These are phyloP conservation scores for Zygogramma bicolorata DNA, from an alignment of 2,888 invertebrate species.

Conservation along the genomic window DNA sequence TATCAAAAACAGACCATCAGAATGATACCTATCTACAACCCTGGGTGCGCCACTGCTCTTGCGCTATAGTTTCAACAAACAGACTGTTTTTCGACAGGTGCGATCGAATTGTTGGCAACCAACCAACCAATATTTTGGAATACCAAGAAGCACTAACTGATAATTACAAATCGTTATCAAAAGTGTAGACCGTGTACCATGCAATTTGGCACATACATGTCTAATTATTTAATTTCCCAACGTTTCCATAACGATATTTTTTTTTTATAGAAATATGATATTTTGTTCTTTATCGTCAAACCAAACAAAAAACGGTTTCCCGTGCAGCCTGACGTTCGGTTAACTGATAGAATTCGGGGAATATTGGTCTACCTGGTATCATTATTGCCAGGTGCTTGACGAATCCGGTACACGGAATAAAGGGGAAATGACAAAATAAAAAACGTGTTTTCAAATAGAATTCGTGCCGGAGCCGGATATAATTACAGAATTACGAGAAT, in stretches of 20 bases:
- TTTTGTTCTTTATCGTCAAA: not conserved
- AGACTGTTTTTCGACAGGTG: not conserved
- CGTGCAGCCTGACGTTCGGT: not conserved
- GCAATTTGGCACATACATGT: not conserved
- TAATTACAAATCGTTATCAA: not conserved
- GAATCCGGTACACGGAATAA: not conserved
- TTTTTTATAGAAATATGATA: not conserved
- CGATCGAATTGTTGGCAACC: not conserved
- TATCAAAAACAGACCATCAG: no score
- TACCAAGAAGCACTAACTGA: not conserved
- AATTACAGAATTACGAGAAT: conserved; percentile 30
- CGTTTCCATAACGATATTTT: not conserved
- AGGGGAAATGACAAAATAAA: conserved; percentile 18
- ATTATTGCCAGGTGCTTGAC: conserved; percentile 36
- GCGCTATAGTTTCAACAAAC: not conserved
- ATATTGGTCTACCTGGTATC: conserved; percentile 37
- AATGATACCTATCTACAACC: no score
- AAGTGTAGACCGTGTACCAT: not conserved
- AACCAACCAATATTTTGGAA: not conserved
- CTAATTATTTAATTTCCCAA: not conserved
- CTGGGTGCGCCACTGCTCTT: no score
- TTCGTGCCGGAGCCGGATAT: conserved; percentile 29
- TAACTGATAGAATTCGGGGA: conserved; percentile 34
- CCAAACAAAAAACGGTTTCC: conserved; percentile 1
- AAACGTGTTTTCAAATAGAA: conserved; percentile 27